Evolutionary conservation across 1,140 invertebrate genomes (phyloP), one percentile per base, ranked within the genome.

Genomic region (Glossosoma conforme): DNA sequence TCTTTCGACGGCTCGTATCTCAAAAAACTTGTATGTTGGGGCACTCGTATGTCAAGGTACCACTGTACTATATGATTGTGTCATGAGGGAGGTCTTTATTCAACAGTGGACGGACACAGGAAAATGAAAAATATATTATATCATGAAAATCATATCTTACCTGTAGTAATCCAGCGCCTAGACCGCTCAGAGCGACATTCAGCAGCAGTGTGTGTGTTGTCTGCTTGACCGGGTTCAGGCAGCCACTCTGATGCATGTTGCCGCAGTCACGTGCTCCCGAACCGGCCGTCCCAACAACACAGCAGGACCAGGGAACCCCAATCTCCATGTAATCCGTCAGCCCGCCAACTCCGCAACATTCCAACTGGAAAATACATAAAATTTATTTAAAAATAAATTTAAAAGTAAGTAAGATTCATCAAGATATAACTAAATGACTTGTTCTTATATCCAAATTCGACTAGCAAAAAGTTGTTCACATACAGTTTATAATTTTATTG

Each of bases 331-430:
- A 81, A 58, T 81, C 77, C 2, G 60, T 55, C 1, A 70, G 75
- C 1, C 74, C 72, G 3, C 72, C 67, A 8, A 83, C 70, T 13
- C 81, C 80, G 52, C 82, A 84, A 52, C 82, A 84, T 48, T 73
- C 69, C 44, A 83, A 72, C 81, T 84, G 60, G n/a, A n/a, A 24
- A 72, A 68, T 35, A 22, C 41, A 15, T 18, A 30, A 41, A 33
- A 38, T 25, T 13, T 17, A 14, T 32, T 44, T 54, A 15, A 22
- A 15, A 13, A 15, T 52, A 24, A 3, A 52, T 2, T 53, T 5
- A 47, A 52, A 37, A 30, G 2, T 44, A 24, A 36, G 11, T n/a
- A n/a, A 17, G 6, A 46, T 44, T 4, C 32, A 14, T 44, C 2
- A 36, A 32, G n/a, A 37, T 37, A 53, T 32, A 30, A 37, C 25